These are phyloP conservation scores for Pyrgilauda ruficollis DNA, from an alignment of 2,113 vertebrate genomes.

Conservation along the genomic window DNA sequence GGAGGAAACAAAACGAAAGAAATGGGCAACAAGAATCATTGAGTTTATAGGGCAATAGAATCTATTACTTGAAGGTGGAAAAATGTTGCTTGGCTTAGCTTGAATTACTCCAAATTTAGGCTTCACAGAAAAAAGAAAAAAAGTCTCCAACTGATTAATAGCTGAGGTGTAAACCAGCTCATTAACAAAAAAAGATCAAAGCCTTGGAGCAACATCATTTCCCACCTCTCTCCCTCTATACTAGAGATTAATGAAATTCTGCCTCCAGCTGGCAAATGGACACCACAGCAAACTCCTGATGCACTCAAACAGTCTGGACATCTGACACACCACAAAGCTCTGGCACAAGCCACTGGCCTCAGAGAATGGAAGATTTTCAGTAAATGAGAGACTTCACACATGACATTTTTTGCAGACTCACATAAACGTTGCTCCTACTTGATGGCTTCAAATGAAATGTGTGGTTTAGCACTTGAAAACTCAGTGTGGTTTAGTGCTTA, in stretches of 20 bases:
- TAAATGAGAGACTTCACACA: conserved; percentile 4
- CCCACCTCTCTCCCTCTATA: neutral
- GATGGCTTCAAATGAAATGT: neutral
- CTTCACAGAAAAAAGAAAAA: neutral
- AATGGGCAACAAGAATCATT: neutral
- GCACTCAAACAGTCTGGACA: neutral
- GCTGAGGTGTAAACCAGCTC: neutral
- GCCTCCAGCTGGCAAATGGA: conserved; percentile 3
- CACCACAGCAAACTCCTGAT: neutral
- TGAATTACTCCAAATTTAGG: neutral
- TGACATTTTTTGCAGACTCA: conserved; percentile 9
- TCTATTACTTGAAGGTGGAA: neutral
- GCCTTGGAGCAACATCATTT: neutral
- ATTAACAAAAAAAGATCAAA: conserved; percentile 32
- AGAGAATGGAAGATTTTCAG: conserved; percentile 1
- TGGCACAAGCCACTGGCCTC: neutral
- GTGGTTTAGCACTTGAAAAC: conserved; percentile 11
- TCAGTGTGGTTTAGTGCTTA: neutral
- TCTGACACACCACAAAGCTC: neutral
- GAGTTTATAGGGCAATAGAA: neutral
- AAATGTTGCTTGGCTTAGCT: neutral
- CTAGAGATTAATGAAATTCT: neutral
- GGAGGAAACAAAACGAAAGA: neutral
- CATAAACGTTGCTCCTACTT: neutral
- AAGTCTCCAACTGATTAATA: neutral